Base-by-base conservation (phyloP, 1,140 invertebrate species). In the Pseudoatta argentina region DNA sequence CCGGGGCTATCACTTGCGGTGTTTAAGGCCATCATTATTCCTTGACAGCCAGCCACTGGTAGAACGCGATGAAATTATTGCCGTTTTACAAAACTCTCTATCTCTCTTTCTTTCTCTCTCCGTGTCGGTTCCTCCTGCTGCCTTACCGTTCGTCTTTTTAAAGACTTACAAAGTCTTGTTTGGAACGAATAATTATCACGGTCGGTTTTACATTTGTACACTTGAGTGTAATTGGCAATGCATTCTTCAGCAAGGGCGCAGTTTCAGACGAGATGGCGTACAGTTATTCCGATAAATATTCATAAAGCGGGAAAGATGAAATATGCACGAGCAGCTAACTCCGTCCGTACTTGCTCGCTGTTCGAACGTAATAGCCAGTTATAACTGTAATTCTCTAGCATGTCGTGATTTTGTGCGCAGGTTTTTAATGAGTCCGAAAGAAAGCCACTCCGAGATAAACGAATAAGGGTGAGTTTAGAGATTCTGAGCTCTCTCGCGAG, bases 281-380 rank as follows among this genome's bases (percentile, higher is more conserved):
- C 92, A 91, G 92, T 88, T 90, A 55, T 24, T 53, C 34, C 55
- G 30, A 51, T 87, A 81, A 79, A 79, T 69, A 81, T 79, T 77
- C 87, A 83, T 79, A 83, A 76, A 57, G 67, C n/a, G 27, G 44
- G 30, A 53, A 67, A 48, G 51, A 88, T 83, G 85, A 87, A 87
- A 93, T 92, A 91, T 92, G 90, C 91, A 92, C 91, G 92, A 89
- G 91, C 91, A 91, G 91, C 93, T 93, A 27, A 53, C 59, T 66
- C 34, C 53, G 76, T 21, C 27, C 8, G 34, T n/a, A 21, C 34
- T 39, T 67, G 55, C 18, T 73, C 12, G 78, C 78, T 39, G 34
- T 39, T 39, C 18, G 34, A 59, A 72, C 79, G 39, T 61, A 82
- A 61, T 83, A 61, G n/a, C 69, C 79, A 57, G 55, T 82, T 82